Percentiles rank a stretch among this genome's conserved stretches.
These are phyloP conservation scores for Apteryx owenii DNA, from an alignment of 2,113 vertebrate genomes.

Conservation along the genomic window DNA sequence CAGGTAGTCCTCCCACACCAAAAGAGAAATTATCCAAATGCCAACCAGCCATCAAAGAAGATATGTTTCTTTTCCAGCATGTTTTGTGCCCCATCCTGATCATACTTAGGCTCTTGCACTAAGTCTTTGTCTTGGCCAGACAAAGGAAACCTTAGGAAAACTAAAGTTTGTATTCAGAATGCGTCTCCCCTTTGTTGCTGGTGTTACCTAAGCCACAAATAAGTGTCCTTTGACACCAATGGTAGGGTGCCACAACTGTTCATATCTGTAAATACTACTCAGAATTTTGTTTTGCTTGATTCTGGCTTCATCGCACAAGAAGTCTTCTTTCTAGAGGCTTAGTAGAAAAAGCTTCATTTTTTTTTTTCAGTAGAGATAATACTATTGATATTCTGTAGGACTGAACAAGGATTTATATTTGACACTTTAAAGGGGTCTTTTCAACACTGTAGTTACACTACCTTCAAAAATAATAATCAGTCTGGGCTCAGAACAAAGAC, in stretches of 20 bases:
- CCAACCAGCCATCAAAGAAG: neutral
- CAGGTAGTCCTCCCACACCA: neutral
- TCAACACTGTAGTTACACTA: neutral
- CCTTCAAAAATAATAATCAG: neutral
- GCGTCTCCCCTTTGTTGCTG: neutral
- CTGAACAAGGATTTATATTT: neutral
- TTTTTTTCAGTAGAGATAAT: neutral
- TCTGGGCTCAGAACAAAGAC: neutral
- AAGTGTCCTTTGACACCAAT: slow-evolving; percentile 72
- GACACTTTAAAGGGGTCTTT: slow-evolving; percentile 20
- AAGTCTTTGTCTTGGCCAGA: neutral
- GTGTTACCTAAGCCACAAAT: slow-evolving; percentile 43
- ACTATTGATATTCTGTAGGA: neutral
- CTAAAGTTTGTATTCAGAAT: neutral
- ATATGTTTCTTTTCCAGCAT: neutral
- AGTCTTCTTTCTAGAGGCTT: slow-evolving; percentile 25
- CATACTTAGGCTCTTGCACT: slow-evolving; percentile 24
- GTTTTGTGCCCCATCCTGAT: neutral
- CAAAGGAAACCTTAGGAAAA: slow-evolving; percentile 10
- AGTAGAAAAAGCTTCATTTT: slow-evolving; percentile 25
- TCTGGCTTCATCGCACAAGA: slow-evolving; percentile 58
- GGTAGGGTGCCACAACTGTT: slow-evolving; percentile 62
- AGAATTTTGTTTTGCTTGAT: slow-evolving; percentile 45
- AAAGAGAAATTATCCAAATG: neutral
- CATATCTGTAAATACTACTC: slow-evolving; percentile 57